These are phyloP conservation scores for Drosophila gunungcola DNA, from an alignment of 1,140 invertebrate genomes.

Conservation along the genomic window DNA sequence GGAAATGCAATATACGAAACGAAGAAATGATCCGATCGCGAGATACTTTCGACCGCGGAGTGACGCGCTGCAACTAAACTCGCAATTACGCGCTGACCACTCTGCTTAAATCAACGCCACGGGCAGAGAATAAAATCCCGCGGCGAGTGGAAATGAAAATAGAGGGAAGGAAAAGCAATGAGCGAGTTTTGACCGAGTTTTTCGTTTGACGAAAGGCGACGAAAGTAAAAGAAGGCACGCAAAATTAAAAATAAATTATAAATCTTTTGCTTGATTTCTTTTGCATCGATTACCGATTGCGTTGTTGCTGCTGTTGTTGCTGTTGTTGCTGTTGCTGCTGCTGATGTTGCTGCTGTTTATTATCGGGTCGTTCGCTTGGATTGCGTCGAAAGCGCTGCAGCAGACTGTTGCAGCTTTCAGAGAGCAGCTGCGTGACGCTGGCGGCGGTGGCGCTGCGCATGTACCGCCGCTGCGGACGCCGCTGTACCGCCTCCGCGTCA, in stretches of 20 bases:
- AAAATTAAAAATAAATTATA: constrained; percentile 81
- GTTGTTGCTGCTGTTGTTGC: constrained; percentile 58
- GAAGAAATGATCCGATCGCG: constrained; percentile 37
- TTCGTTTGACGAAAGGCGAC: constrained; percentile 52
- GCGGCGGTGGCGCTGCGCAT: constrained; percentile 90
- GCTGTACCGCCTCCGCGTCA: constrained; percentile 64
- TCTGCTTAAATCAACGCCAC: constrained; percentile 54
- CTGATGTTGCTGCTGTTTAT: constrained; percentile 58
- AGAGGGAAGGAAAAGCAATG: constrained; percentile 49
- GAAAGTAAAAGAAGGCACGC: constrained; percentile 41
- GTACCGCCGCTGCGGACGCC: constrained; percentile 88
- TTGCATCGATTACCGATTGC: constrained; percentile 80
- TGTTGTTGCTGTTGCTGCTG: constrained; percentile 60
- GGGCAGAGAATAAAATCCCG: constrained; percentile 48
- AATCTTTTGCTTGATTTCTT: constrained; percentile 70
- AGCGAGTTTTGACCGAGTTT: constrained; percentile 79
- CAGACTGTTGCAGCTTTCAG: constrained; percentile 93
- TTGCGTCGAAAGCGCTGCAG: constrained; percentile 91
- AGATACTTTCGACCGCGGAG: constrained; percentile 53
- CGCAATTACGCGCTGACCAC: constrained; percentile 52
- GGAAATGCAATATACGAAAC: constrained; percentile 25
- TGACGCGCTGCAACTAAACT: constrained; percentile 57
- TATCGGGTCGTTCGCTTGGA: constrained; percentile 87
- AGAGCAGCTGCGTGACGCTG: constrained; percentile 93
- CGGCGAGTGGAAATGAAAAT: constrained; percentile 37